Evolutionary conservation across 2,113 vertebrate species (phyloP).

Genomic region (Scalopus aquaticus): DNA sequence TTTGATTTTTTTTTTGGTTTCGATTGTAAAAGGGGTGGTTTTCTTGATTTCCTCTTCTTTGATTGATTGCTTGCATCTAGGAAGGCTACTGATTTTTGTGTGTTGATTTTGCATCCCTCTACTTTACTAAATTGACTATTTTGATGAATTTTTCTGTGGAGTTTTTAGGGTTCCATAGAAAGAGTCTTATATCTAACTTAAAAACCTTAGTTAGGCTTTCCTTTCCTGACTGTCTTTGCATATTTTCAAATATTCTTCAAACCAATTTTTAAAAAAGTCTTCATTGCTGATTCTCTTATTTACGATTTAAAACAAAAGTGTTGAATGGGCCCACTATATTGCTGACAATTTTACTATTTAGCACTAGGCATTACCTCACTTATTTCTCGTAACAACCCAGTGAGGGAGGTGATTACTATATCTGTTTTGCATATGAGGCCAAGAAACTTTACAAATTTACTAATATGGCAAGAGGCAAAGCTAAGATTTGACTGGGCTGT

Average conservation of each 20-base stretch:
- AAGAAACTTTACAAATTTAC: not conserved
- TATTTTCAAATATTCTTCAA: not conserved
- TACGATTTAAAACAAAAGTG: conserved; percentile 21
- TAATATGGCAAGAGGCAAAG: not conserved
- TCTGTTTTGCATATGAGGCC: not conserved
- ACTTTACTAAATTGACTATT: no score
- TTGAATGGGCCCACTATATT: not conserved
- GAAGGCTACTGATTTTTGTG: no score
- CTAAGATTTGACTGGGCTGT: not conserved
- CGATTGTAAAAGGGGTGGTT: no score
- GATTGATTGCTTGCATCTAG: no score
- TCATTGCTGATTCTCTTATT: not conserved
- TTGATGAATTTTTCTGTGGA: no score
- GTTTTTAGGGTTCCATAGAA: no score
- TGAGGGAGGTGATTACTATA: not conserved
- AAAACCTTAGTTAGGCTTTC: not conserved
- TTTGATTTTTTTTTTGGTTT: no score
- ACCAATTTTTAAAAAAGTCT: not conserved
- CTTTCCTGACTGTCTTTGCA: not conserved
- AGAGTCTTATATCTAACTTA: not conserved
- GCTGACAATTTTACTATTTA: not conserved
- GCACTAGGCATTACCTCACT: not conserved
- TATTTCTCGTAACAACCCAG: not conserved
- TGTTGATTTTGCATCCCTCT: no score
- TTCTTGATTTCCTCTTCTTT: no score